Percentiles rank a stretch among this genome's conserved stretches.
Conservation (phyloP, 2,797 vertebrate species). For the Rhabdophis nuchalis region DNA sequence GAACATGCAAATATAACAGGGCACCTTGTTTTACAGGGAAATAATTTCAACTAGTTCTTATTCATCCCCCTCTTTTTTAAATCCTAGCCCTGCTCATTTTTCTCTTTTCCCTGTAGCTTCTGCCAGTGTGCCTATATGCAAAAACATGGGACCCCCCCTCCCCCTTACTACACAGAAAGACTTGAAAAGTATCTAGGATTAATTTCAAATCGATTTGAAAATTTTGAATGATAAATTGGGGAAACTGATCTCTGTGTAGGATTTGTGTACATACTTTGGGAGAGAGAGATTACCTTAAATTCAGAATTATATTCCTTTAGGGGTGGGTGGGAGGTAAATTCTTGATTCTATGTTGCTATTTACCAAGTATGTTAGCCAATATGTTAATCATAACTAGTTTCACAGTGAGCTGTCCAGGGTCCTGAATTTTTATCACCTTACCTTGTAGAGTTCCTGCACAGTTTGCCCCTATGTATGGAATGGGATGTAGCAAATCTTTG, state of each 20-base stretch:
- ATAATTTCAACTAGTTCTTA: not conserved
- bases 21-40: not conserved
- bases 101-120: not conserved
- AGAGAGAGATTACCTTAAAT: not conserved
- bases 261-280: not conserved
- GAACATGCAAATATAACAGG: not conserved
- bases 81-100: not conserved
- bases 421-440: not conserved
- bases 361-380: not conserved
- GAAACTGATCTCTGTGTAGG: not conserved
- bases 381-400: not conserved
- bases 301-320: not conserved
- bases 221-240: not conserved
- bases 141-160: not conserved
- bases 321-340: not conserved
- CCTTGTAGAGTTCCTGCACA: not conserved
- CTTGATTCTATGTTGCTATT: not conserved
- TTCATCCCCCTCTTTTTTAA: not conserved
- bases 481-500: not conserved
- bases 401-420: not conserved
- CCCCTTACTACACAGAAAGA: not conserved
- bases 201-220: not conserved
- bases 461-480: not conserved
- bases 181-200: not conserved
- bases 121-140: not conserved